Base-by-base conservation (phyloP, 2,113 vertebrate species). In the Cryptotis parvus region DNA sequence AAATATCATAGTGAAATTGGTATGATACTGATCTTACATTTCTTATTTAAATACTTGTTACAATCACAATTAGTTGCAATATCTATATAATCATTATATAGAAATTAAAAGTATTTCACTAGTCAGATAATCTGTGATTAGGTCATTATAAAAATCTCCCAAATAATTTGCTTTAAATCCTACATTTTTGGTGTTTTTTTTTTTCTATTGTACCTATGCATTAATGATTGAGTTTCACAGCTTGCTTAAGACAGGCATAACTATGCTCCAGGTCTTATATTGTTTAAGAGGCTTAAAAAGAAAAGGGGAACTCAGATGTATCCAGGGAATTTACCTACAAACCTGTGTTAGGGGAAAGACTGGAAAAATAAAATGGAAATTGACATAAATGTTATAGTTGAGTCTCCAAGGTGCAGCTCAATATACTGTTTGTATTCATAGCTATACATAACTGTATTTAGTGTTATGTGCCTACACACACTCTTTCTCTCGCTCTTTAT, bases 81-180 rank as follows among this genome's bases (percentile, higher is more conserved):
- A 73, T 26, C 27, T 35, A 58, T 26, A 24, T 41, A 78, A 29
- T 52, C 55, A 78, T 45, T 33, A 77, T 33, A 18, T 1, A 27
- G 22, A 92, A 41, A 92, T 84, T 81, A 43, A 72, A n/a, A 58
- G 43, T 76, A 77, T n/a, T 82, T 88, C 66, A 12, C 18, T 80
- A 70, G 31, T 72, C 27, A 83, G 31, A 22, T 29, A 29, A 26
- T 61, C 52, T 68, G 33, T n/a, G 6, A 61, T 69, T 74, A 35
- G 14, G 26, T 39, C 43, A 52, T 91, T 75, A 16, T 4, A 26
- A 77, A 92, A 79, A 4, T 8, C 7, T 75, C n/a, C 24, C 55
- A 31, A 75, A 68, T 61, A 83, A n/a, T 77, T 39, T 35, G 18
- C 75, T 82, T 52, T 85, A 41, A 39, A 33, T 27, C 14, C 1